A percentile compares a stretch with the other conserved stretches of the same genome.
Conservation (phyloP, 30 jellyfish, hydroid and myxozoan genomes). For the Aurelia coerulea region DNA sequence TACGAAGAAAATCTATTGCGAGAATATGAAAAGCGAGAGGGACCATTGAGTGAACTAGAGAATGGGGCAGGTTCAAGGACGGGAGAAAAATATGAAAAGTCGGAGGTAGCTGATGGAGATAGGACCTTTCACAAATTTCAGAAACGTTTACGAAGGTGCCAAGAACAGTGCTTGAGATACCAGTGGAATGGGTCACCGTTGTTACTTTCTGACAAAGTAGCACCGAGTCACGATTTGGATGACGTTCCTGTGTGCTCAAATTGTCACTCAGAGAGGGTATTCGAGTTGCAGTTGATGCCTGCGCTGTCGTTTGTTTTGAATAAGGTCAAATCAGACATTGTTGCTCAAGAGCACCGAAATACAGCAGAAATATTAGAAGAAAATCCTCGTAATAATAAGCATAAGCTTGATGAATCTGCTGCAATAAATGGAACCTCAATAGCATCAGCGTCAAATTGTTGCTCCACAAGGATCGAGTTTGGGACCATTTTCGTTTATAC, state of each 20-base stretch:
- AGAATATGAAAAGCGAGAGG: slow-evolving; percentile 55
- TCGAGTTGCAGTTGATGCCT: slow-evolving; percentile 93
- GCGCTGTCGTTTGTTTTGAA: slow-evolving; percentile 57
- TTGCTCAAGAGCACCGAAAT: not conserved
- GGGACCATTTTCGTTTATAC: slow-evolving; percentile 77
- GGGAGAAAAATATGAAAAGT: slow-evolving; percentile 70
- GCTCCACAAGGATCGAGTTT: slow-evolving; percentile 54
- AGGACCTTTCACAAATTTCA: slow-evolving; percentile 62
- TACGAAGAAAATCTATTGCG: slow-evolving; percentile 14
- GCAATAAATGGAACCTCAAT: no score
- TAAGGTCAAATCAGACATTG: not conserved
- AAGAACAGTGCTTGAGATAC: slow-evolving; percentile 84
- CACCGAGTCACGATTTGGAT: slow-evolving; percentile 32
- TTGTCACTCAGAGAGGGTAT: slow-evolving; percentile 70
- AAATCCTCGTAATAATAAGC: not conserved
- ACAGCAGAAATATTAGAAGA: not conserved
- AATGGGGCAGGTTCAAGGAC: not conserved
- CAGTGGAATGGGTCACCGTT: slow-evolving; percentile 58
- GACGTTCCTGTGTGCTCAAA: slow-evolving; percentile 59
- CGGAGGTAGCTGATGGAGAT: slow-evolving; percentile 73
- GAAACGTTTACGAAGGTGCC: slow-evolving; percentile 51
- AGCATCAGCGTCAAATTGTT: no score
- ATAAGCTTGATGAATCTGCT: no score
- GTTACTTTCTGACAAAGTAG: slow-evolving; percentile 37
- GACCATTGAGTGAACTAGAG: slow-evolving; percentile 1